Conservation (phyloP, 2,888 invertebrate species). For the Diplazon laetatorius region DNA sequence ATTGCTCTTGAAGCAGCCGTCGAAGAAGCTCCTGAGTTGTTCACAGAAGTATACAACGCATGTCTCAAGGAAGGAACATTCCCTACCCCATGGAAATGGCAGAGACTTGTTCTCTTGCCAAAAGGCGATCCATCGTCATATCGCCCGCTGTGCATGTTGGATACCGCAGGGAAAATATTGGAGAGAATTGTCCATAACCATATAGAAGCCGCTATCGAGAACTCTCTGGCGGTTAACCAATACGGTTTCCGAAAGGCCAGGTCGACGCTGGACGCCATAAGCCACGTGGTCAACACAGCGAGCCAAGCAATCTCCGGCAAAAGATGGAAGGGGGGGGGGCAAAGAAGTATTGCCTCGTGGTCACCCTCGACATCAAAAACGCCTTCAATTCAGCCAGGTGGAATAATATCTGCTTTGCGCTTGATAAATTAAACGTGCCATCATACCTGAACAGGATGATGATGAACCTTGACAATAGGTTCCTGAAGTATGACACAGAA, state of each 20-base stretch:
- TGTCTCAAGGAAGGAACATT: slow-evolving; percentile 44
- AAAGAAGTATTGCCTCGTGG: slow-evolving; percentile 43
- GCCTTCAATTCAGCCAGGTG: slow-evolving; percentile 67
- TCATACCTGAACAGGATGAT: slow-evolving; percentile 62
- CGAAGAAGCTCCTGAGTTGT: slow-evolving; percentile 21
- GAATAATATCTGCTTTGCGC: slow-evolving; percentile 52
- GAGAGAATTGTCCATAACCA: too few relatives aligned
- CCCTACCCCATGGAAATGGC: slow-evolving; percentile 41
- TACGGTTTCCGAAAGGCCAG: slow-evolving; percentile 45
- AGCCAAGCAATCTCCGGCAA: slow-evolving; percentile 46
- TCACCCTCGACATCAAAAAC: slow-evolving; percentile 54
- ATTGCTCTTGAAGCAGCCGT: slow-evolving; percentile 15
- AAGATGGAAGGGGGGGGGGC: slow-evolving; percentile 45
- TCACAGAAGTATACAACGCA: slow-evolving; percentile 43
- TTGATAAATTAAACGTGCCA: slow-evolving; percentile 51
- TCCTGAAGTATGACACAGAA: slow-evolving; percentile 53
- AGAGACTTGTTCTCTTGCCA: slow-evolving; percentile 17
- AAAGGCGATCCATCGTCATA: too few relatives aligned
- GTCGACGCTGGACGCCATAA: slow-evolving; percentile 58
- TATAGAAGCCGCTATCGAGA: too few relatives aligned
- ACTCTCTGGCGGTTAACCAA: background rate
- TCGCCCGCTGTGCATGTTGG: too few relatives aligned
- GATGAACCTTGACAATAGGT: slow-evolving; percentile 57
- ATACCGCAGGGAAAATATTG: too few relatives aligned
- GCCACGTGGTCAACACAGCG: slow-evolving; percentile 29